Evolutionary conservation across 37 sponge, comb jelly and placozoan species (phyloP), one percentile per base, ranked within the genome.

Genomic region (Oopsacas minuta): DNA sequence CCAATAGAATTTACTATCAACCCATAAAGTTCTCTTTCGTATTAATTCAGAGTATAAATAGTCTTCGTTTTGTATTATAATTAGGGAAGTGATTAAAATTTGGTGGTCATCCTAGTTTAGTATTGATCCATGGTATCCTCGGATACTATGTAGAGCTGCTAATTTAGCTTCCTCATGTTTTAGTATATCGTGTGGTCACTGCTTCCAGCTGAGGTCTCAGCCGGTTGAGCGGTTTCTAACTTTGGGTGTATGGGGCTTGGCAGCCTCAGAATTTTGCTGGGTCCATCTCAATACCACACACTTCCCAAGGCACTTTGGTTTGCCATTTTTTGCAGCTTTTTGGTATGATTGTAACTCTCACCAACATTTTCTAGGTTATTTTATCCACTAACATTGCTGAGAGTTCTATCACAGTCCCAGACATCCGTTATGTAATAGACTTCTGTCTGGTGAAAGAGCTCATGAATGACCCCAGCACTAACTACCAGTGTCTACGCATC

Each of bases 351-450:
- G 15, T 42, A 42, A 17, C 49, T 15, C 15, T 8, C 49, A 42
- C 15, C 49, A 17, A 42, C 49, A 42, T 17, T 42, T 0, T 85
- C 42, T 52, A 94, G 90, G 90, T 97, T 35, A 97, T 97, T 81
- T 85, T 97, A 36, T 92, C 98, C 37, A 97, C 98, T 37, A 97
- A 97, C 86, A 97, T 97, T 36, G 98, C 98, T 7, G 98, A 97
- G 87, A 93, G 94, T 38, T 92, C 95, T 38, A 92, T 97, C 83
- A 97, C 98, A 75, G 92, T 97, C 0, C 94, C 98, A 28, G 98
- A 97, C 81, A 93, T 97, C 81, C 86, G 88, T 53, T 97, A 94
- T 91, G 98, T 95, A 81, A 91, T 97, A 36, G 97, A 97, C 46
- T 97, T 97, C 87, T 94, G 97, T 81, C 88, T 97, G 82, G 88